Conservation (phyloP, 1,140 invertebrate genomes). For the Polypedilum vanderplanki region DNA sequence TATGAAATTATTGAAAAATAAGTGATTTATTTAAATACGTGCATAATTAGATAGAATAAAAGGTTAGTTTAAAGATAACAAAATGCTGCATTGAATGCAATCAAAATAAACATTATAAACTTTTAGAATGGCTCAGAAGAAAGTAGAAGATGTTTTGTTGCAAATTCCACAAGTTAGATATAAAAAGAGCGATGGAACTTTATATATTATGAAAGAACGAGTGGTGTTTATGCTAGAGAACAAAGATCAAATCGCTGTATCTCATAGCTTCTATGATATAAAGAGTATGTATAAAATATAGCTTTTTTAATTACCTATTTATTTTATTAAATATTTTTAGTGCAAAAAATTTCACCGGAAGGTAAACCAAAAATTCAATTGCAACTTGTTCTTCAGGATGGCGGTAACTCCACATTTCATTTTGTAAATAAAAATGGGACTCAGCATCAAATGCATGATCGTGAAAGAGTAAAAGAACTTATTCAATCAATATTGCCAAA, state of each 20-base stretch:
- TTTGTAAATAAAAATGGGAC: constrained; percentile 85
- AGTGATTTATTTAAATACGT: too few relatives aligned
- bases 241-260: constrained; percentile 81
- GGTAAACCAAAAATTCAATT: constrained; percentile 97
- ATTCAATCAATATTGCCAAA: constrained; percentile 88
- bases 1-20: too few relatives aligned
- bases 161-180: constrained; percentile 87
- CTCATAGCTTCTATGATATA: constrained; percentile 91
- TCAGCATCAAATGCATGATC: constrained; percentile 76
- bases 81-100: too few relatives aligned
- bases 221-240: constrained; percentile 94
- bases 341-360: constrained; percentile 97
- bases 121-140: not conserved
- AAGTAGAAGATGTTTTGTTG: constrained; percentile 79
- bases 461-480: constrained; percentile 90
- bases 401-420: constrained; percentile 92
- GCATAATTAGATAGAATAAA: too few relatives aligned
- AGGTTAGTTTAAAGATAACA: too few relatives aligned
- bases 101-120: too few relatives aligned
- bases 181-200: constrained; percentile 92
- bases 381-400: constrained; percentile 94
- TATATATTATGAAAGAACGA: constrained; percentile 93
- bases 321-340: constrained; percentile 49
- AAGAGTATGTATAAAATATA: constrained; percentile 63
- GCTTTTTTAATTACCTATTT: not conserved